phyloP scores from a whole-genome alignment of 2,113 vertebrate species.

The Capreolus pygargus region DNA sequence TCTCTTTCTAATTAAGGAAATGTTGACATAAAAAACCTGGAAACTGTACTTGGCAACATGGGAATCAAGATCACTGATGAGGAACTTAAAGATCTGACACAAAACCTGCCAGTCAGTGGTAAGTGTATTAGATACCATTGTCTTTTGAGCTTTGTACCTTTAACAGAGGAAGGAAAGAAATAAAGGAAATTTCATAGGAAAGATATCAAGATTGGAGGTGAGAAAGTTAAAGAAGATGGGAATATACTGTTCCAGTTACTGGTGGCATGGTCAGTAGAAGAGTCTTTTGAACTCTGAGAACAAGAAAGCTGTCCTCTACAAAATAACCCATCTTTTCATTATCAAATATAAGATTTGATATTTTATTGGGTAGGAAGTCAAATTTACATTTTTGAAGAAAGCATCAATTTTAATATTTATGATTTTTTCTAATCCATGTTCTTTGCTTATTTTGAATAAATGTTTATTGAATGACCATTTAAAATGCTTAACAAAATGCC shows the following conservation, averaged over 20 bases:
- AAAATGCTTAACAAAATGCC: background rate
- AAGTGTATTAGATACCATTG: background rate
- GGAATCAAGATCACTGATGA: background rate
- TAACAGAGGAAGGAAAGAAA: background rate
- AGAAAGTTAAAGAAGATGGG: background rate
- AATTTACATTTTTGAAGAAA: background rate
- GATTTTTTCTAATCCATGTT: background rate
- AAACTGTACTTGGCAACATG: background rate
- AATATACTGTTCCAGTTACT: background rate
- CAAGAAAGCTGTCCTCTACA: background rate
- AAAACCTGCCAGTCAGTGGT: background rate
- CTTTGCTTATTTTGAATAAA: background rate
- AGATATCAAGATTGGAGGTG: background rate
- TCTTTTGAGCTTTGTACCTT: background rate
- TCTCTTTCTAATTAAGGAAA: constrained; percentile 36
- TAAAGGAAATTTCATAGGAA: background rate
- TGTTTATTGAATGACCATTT: background rate
- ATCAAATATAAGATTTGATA: background rate
- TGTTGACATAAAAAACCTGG: constrained; percentile 19
- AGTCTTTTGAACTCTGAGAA: background rate
- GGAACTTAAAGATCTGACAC: background rate
- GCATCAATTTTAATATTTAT: background rate
- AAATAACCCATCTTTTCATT: background rate
- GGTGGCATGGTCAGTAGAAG: background rate
- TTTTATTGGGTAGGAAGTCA: background rate